Conservation (phyloP, 1,140 invertebrate genomes). For the Cherax destructor region DNA sequence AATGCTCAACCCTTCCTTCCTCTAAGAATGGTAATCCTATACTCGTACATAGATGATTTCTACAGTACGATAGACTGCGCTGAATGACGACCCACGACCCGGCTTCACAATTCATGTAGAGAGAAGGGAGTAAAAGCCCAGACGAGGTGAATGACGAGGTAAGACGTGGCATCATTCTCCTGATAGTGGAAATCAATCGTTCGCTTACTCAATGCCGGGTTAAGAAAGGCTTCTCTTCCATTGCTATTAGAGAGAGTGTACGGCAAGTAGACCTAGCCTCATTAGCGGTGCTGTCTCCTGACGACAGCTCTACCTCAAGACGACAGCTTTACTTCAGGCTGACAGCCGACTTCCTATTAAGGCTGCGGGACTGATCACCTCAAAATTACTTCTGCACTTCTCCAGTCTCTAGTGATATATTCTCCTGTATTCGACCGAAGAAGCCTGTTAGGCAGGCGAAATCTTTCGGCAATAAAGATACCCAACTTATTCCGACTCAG, state of each 20-base stretch:
- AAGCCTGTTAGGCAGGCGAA: too few relatives aligned
- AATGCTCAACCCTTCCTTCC: not conserved
- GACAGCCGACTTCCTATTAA: too few relatives aligned
- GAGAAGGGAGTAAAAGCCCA: conserved; percentile 56
- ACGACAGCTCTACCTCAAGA: not conserved
- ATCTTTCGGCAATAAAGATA: too few relatives aligned
- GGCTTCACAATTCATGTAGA: conserved; percentile 22
- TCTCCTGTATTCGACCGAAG: too few relatives aligned
- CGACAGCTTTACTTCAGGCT: too few relatives aligned
- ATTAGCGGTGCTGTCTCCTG: not conserved
- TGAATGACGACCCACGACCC: not conserved
- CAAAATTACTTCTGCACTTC: too few relatives aligned
- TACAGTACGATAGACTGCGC: not conserved
- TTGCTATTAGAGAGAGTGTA: conserved; percentile 31
- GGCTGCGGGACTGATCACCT: too few relatives aligned
- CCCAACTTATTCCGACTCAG: too few relatives aligned
- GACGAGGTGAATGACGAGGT: conserved; percentile 46
- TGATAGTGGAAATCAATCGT: conserved; percentile 50
- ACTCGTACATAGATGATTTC: not conserved
- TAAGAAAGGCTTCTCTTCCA: conserved; percentile 41
- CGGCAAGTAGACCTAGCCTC: conserved; percentile 19
- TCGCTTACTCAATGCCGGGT: conserved; percentile 32
- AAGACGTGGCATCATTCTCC: conserved; percentile 36
- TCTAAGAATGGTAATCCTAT: conserved; percentile 15
- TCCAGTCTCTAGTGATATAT: too few relatives aligned